A percentile compares a stretch with the other conserved stretches of the same genome.
These are phyloP conservation scores for Thymallus thymallus DNA, from an alignment of 2,113 vertebrate genomes.

Conservation along the genomic window DNA sequence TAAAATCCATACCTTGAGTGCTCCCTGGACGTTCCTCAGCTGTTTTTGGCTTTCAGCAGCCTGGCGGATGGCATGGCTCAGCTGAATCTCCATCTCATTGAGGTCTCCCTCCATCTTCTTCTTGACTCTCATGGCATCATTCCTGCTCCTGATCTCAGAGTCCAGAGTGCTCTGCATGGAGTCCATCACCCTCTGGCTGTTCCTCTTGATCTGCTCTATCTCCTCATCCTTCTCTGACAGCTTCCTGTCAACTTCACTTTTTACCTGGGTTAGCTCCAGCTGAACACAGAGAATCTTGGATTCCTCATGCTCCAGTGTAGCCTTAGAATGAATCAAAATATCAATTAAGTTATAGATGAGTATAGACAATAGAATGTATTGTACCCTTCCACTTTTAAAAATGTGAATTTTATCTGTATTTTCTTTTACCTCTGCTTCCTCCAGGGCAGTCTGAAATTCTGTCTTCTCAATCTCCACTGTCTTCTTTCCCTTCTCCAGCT, in stretches of 20 bases:
- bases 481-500: conserved; percentile 73
- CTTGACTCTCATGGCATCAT: conserved; percentile 70
- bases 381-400: too few relatives aligned
- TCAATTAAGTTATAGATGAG: too few relatives aligned
- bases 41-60: conserved; percentile 72
- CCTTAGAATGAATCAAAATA: too few relatives aligned
- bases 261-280: conserved; percentile 69
- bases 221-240: conserved; percentile 75
- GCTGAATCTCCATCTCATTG: conserved; percentile 76
- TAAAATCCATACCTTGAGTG: conserved; percentile 54
- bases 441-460: conserved; percentile 71
- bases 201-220: conserved; percentile 75
- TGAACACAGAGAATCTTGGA: conserved; percentile 71
- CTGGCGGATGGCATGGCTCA: conserved; percentile 76
- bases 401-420: background rate
- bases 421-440: conserved; percentile 69
- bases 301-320: conserved; percentile 69
- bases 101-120: conserved; percentile 77
- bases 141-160: conserved; percentile 70
- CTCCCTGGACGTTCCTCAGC: conserved; percentile 52
- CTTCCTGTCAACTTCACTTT: conserved; percentile 71
- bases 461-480: conserved; percentile 61
- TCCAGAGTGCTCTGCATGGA: conserved; percentile 72
- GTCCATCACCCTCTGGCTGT: conserved; percentile 72
- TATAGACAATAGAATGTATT: too few relatives aligned